These are phyloP conservation scores for Notoglanidium macrostoma DNA, from an alignment of 2,797 vertebrate species.

Conservation along the genomic window DNA sequence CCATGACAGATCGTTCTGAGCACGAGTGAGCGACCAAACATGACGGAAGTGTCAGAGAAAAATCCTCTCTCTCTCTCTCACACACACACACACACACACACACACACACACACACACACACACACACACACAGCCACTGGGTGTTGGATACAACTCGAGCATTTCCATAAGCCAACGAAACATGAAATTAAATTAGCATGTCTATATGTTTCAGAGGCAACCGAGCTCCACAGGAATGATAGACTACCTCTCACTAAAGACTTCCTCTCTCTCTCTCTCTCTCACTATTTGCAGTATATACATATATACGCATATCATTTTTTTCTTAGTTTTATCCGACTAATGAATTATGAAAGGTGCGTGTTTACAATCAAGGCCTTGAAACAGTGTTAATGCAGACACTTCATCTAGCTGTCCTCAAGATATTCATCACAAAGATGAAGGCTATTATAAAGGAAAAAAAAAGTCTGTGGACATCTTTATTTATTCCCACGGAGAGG, in stretches of 20 bases:
- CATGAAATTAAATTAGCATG: conserved; percentile 67
- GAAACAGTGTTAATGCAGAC: not conserved
- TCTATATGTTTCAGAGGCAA: conserved; percentile 63
- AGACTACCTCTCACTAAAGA: conserved; percentile 47
- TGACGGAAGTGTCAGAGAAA: conserved; percentile 23
- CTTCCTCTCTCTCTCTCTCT: conserved; percentile 35
- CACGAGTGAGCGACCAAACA: conserved; percentile 17
- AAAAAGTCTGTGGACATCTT: not conserved
- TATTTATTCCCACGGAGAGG: not conserved
- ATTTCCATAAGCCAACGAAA: conserved; percentile 60
- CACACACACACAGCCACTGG: conserved; percentile 3
- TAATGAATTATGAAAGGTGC: not conserved
- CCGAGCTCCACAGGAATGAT: conserved; percentile 56
- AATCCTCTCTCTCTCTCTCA: not conserved
- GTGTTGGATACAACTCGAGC: conserved; percentile 32
- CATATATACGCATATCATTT: not conserved
- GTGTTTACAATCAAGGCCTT: not conserved
- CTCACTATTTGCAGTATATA: not conserved
- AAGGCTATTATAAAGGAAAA: not conserved
- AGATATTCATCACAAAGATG: not conserved
- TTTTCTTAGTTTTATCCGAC: not conserved
- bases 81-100: not conserved
- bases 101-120: not conserved
- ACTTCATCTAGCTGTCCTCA: not conserved
- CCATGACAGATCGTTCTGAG: conserved; percentile 20